Evolutionary conservation across 2,113 vertebrate species (phyloP), one percentile per base, ranked within the genome.

Genomic region (Psilopogon haemacephalus): DNA sequence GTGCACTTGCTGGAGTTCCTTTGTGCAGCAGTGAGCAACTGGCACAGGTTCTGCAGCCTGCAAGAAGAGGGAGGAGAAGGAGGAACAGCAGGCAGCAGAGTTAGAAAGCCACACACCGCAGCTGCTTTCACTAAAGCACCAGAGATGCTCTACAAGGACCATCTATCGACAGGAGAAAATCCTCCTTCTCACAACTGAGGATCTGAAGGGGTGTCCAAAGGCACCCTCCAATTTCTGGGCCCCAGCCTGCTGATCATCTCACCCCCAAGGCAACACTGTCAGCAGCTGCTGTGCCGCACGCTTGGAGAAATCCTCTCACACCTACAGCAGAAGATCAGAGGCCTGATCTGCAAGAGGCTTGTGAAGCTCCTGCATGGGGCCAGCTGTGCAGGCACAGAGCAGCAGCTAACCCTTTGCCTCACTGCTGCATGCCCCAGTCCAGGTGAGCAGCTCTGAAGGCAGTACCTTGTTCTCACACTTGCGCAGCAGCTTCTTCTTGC

Each of bases 391-490:
- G 38, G 37, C 35, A 54, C 15, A 1, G 30, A 62, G 28, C 1
- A 40, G 67, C 44, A 76, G 48, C 24, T 38, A 50, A 46, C 13
- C 21, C 26, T 5, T 6, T 11, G 63, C 33, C 71, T 44, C 14
- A 12, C 7, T 58, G n/a, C 12, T 20, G 40, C 32, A 38, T 2
- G 38, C 18, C 44, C 48, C 0, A 0, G 60, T 54, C 64, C 50
- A 63, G 6, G 27, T 0, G 26, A 58, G 72, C 11, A 56, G 35
- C 35, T 24, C 60, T 38, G 37, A 55, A 84, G 54, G 6, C 33
- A 58, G 84, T 96, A 99, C 99, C 98, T 99, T 99, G 85, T 99
- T 99, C 91, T 99, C 99, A 97, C 99, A 99, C 88, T 99, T 99
- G 40, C 99, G 98, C 11, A 99, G 98, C 90, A 99, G 98, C 73